Evolutionary conservation across 2,113 vertebrate genomes (phyloP).

Genomic region (Sapayoa aenigma): DNA sequence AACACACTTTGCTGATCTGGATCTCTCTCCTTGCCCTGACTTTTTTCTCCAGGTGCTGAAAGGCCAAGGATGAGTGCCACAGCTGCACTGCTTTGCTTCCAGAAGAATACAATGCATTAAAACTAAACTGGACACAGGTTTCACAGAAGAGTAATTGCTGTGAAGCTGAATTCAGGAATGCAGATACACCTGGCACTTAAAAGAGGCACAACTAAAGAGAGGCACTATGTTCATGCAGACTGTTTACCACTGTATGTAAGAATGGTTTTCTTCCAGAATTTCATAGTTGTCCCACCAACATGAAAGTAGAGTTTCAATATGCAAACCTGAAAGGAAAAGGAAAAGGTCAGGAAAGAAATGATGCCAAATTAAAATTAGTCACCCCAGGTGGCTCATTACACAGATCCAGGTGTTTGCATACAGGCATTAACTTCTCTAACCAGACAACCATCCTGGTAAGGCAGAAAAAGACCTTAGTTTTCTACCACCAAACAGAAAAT

Average conservation of each 20-base stretch:
- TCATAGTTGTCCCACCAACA: slow-evolving; percentile 87
- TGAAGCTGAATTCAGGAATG: background rate
- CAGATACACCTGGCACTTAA: background rate
- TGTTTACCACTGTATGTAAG: slow-evolving; percentile 94
- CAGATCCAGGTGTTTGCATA: background rate
- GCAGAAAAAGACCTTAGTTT: accelerated
- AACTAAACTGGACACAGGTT: background rate
- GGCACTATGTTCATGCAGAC: background rate
- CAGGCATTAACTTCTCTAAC: background rate
- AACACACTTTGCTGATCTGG: background rate
- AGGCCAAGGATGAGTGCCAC: background rate
- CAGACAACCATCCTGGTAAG: background rate
- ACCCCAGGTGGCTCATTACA: background rate
- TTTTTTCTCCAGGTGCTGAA: background rate
- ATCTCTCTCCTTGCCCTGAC: background rate
- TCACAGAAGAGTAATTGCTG: background rate
- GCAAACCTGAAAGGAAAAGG: slow-evolving; percentile 71
- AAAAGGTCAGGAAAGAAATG: background rate
- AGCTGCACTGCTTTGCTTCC: background rate
- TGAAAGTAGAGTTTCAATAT: slow-evolving; percentile 84
- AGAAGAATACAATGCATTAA: background rate
- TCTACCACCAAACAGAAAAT: background rate
- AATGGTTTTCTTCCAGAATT: slow-evolving; percentile 89
- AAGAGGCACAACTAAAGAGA: background rate
- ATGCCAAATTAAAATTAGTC: background rate